Conservation (phyloP, 1,140 invertebrate species). For the Drosophila lacteicornis region DNA sequence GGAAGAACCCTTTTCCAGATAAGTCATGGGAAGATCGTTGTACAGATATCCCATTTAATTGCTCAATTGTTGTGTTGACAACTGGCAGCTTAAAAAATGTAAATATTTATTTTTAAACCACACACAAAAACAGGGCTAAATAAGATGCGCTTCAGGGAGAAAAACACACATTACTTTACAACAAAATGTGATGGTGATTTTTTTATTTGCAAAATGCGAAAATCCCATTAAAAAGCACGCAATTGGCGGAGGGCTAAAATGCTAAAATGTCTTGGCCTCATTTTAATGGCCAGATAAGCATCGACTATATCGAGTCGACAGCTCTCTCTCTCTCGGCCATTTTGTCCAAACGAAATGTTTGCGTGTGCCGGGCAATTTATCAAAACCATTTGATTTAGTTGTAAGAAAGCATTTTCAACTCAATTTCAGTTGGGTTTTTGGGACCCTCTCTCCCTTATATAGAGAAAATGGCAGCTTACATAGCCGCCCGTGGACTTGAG, state of each 20-base stretch:
- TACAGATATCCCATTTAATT: constrained; percentile 47
- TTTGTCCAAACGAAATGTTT: constrained; percentile 70
- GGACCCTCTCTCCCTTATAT: constrained; percentile 4
- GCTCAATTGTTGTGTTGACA: constrained; percentile 74
- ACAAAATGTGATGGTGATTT: constrained; percentile 38
- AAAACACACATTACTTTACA: constrained; percentile 3
- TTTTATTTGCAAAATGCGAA: constrained; percentile 50
- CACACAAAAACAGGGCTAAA: neutral
- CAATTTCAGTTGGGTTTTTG: constrained; percentile 31
- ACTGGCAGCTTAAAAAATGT: constrained; percentile 26
- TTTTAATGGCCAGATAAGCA: constrained; percentile 72
- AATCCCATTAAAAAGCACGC: constrained; percentile 65
- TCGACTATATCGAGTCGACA: constrained; percentile 41
- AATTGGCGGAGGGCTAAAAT: constrained; percentile 35
- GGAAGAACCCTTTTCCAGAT: constrained; percentile 42
- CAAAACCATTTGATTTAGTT: constrained; percentile 81
- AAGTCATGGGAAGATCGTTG: constrained; percentile 57
- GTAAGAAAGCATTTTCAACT: constrained; percentile 73
- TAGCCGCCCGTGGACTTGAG: constrained; percentile 25
- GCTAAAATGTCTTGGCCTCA: constrained; percentile 58
- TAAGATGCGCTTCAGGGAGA: constrained; percentile 5
- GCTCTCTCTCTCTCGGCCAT: constrained; percentile 60
- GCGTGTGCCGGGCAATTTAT: constrained; percentile 76
- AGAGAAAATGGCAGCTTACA: constrained; percentile 50
- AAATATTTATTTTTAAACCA: constrained; percentile 43